Evolutionary conservation across 2,797 vertebrate species (phyloP).

Genomic region (Hoplostethus atlanticus): DNA sequence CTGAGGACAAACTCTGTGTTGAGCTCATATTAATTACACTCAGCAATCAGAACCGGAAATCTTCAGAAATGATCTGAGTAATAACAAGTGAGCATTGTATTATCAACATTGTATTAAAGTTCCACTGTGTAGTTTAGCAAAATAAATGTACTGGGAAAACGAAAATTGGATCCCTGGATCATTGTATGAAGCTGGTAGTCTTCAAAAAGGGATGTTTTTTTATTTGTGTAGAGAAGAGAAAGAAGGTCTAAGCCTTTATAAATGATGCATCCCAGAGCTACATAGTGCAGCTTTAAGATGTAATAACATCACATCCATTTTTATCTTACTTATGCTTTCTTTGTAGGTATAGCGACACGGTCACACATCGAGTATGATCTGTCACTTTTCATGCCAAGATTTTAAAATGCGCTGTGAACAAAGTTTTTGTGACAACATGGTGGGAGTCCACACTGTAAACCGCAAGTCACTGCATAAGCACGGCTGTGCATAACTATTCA

Average conservation of each 20-base stretch:
- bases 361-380: conserved; percentile 28
- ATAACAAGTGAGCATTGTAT: not conserved
- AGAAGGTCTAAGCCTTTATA: conserved; percentile 5
- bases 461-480: conserved; percentile 26
- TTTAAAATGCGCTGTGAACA: not conserved
- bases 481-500: conserved; percentile 35
- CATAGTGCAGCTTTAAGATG: not conserved
- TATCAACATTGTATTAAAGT: not conserved
- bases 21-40: not conserved
- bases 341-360: conserved; percentile 7
- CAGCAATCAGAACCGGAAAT: not conserved
- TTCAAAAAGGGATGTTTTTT: not conserved
- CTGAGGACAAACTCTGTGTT: not conserved
- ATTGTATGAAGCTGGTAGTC: conserved; percentile 7
- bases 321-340: conserved; percentile 10
- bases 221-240: conserved; percentile 7
- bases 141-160: not conserved
- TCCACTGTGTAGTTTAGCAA: not conserved
- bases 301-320: conserved; percentile 21
- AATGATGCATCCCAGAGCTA: conserved; percentile 20
- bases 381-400: conserved; percentile 18
- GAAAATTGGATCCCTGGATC: not conserved
- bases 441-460: conserved; percentile 35
- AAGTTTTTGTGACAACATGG: conserved; percentile 31
- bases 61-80: not conserved